Base-by-base conservation (phyloP, 64 coral and sea anemone species). In the Orbicella faveolata region DNA sequence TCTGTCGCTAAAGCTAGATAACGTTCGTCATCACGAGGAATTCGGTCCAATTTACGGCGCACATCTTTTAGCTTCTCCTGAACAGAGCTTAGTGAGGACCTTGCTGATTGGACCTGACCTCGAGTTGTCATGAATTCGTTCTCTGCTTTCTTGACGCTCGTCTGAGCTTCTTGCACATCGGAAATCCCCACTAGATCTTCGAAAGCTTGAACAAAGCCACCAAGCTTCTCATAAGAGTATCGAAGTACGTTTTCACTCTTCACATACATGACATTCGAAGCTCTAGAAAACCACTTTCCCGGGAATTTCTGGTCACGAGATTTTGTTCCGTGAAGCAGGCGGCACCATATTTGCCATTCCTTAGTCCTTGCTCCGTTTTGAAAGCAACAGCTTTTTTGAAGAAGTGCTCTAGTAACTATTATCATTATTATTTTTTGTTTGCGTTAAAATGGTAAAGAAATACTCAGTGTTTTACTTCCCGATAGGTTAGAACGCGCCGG, bases 101-200 rank as follows among this genome's bases (percentile, higher is more conserved):
- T 94, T 0, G 87, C 39, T 26, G 87, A 84, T 52, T 93, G 91
- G 16, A 99, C 97, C 14, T 55, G 52, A 48, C 83, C 76, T n/a
- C 97, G 82, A 51, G 87, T 93, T 37, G 52, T 85, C 97, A 99
- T 95, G 17, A 99, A 99, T 12, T 89, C 88, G 33, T 93, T 78
- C 79, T 99, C 97, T 13, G 97, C 97, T 87, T 86, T 86, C 35
- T 89, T 89, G 13, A 99, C 97, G 23, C 52, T 89, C 15, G 75
- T 66, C 44, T 99, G 97, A 1, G 97, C 97, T 8, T 84, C 78
- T 36, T 92, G 87, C n/a, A 99, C 97, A 48, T 95, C 97, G 26
- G 97, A 83, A 85, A 99, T 96, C n/a, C 97, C 97, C 52, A 99
- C 64, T 41, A 99, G 63, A 57, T 93, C 82, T 61, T 99, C 97